Evolutionary conservation across 2,113 vertebrate genomes (phyloP).

Genomic region (Poicephalus gulielmi): DNA sequence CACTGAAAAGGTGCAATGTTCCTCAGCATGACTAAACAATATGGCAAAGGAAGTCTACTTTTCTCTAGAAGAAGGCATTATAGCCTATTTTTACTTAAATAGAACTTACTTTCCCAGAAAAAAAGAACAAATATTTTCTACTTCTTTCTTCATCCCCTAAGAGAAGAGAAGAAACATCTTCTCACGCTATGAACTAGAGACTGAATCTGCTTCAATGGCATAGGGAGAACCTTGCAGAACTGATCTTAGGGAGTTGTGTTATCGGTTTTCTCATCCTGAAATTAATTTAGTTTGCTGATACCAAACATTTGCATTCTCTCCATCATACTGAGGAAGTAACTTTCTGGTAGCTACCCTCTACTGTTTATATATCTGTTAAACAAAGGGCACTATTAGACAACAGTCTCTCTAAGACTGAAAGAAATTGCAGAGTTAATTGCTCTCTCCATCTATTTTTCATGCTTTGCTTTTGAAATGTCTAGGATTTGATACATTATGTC

Average conservation of each 20-base stretch:
- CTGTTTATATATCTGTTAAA: neutral
- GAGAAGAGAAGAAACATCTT: neutral
- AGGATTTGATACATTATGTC: conserved; percentile 2
- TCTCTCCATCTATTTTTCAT: neutral
- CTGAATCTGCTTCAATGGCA: neutral
- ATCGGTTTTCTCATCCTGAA: neutral
- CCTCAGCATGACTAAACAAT: neutral
- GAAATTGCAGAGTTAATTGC: neutral
- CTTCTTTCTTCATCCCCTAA: neutral
- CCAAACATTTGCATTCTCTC: neutral
- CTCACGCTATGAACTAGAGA: neutral
- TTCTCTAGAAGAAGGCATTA: neutral
- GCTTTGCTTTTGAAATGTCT: neutral
- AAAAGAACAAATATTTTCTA: neutral
- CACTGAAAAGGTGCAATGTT: neutral
- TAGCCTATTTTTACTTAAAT: neutral
- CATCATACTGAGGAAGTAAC: neutral
- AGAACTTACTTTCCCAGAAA: neutral
- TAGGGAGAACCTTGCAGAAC: neutral
- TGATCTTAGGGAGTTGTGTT: neutral
- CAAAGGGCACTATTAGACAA: neutral
- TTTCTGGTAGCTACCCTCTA: neutral
- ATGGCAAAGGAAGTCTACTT: neutral
- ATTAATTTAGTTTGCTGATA: neutral
- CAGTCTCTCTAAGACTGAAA: neutral